Base-by-base conservation (phyloP, 2,888 invertebrate genomes). In the Eupithecia vulgata region DNA sequence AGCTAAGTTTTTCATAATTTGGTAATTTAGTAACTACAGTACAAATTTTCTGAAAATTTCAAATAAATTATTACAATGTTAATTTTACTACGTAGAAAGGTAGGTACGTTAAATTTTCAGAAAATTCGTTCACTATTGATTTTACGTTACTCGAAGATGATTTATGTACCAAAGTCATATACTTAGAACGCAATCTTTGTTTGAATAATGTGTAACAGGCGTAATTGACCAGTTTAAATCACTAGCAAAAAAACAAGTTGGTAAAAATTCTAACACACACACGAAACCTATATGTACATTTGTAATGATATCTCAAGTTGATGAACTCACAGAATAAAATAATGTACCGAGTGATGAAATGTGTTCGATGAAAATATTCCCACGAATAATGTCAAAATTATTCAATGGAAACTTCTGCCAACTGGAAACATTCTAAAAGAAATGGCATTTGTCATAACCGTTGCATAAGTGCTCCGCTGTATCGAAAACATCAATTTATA, bases 131-230 rank as follows among this genome's bases (percentile, higher is more conserved):
- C n/a, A 21, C 0, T 1, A 40, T 52, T 35, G 7, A 52, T 70
- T 70, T 62, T 42, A 45, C 40, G 30, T 13, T 61, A 25, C 37
- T 66, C 25, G n/a, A 37, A 70, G 69, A 69, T 61, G 68, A 68
- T 65, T 45, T 67, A 73, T 65, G 66, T 62, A 52, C 52, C 21
- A 52, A 67, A 73, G 69, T 73, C 73, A 73, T 73, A 73, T 42
- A 59, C 40, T 68, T n/a, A 71, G 45, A 67, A 73, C 72, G 71
- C 64, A 45, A 72, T 71, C 17, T 71, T 59, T 65, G 62, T 69
- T 64, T 59, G 25, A 73, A 66, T 67, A 68, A 65, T 68, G 70
- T 34, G 68, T 70, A 70, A 68, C 70, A 57, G 62, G 52, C 68
- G 57, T 69, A 34, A 69, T 42, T 48, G 35, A 70, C 37, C 10